Conservation (phyloP, 2,888 invertebrate species). For the Drosophila algonquin region DNA sequence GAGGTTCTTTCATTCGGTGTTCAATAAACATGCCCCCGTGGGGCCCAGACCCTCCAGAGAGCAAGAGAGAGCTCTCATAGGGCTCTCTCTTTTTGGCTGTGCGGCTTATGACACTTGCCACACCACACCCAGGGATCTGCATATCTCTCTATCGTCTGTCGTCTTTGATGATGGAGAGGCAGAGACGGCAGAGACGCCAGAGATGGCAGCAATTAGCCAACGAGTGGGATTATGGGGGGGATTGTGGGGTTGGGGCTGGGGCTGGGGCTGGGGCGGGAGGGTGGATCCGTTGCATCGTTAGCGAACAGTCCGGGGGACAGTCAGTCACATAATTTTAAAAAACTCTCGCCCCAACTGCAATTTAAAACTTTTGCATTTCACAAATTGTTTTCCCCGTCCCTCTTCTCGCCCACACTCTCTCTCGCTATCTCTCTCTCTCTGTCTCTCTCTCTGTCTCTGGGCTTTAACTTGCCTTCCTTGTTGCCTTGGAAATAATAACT, state of each 20-base stretch:
- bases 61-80: constrained; percentile 21
- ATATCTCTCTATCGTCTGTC: too few species aligned
- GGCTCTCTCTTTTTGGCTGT: background rate
- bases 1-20: constrained; percentile 32
- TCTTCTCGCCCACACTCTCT: background rate
- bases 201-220: background rate
- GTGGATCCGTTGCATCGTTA: background rate
- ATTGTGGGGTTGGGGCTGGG: background rate
- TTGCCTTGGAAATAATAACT: constrained; percentile 74
- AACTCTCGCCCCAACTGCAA: constrained; percentile 62
- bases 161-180: too few species aligned
- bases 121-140: background rate
- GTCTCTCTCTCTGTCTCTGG: constrained; percentile 31
- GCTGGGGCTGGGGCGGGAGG: background rate
- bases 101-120: background rate
- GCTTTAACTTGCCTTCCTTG: constrained; percentile 9
- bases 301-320: background rate
- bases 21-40: constrained; percentile 34
- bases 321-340: constrained; percentile 50
- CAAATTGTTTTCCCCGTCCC: constrained; percentile 30
- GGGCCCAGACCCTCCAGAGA: background rate
- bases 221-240: background rate
- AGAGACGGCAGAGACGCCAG: background rate
- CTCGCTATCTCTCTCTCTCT: background rate
- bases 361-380: constrained; percentile 56